These are phyloP conservation scores for Misgurnus anguillicaudatus DNA, from an alignment of 2,113 vertebrate genomes.

Conservation along the genomic window DNA sequence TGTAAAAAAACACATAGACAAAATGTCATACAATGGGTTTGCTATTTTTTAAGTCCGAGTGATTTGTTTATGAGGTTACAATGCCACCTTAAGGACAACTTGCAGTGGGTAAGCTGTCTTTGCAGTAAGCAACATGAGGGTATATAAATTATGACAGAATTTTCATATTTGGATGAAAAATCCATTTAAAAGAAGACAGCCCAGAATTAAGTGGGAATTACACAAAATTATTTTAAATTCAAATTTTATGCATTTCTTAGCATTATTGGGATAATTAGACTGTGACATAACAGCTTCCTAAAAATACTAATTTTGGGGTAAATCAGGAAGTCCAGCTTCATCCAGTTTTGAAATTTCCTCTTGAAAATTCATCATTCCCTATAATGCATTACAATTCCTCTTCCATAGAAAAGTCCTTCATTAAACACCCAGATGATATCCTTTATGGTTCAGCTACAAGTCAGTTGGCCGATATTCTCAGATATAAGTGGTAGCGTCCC, in stretches of 20 bases:
- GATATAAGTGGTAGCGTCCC: constrained; percentile 63
- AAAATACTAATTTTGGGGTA: too few relatives aligned
- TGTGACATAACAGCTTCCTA: too few relatives aligned
- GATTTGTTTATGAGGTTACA: neutral
- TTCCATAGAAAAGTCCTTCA: neutral
- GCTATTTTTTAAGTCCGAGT: neutral
- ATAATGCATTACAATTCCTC: neutral
- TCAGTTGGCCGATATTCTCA: constrained; percentile 63
- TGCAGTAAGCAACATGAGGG: neutral
- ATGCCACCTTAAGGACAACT: neutral
- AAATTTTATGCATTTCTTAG: too few relatives aligned
- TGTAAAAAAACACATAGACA: neutral
- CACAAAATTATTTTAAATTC: too few relatives aligned
- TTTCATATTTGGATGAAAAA: too few relatives aligned
- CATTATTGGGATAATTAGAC: too few relatives aligned
- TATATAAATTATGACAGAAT: too few relatives aligned
- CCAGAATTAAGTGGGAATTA: too few relatives aligned
- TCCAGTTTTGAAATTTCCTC: neutral
- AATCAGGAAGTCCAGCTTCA: neutral
- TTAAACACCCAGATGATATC: neutral
- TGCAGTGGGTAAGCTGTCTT: neutral
- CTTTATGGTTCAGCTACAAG: constrained; percentile 15
- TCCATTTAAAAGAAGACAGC: too few relatives aligned
- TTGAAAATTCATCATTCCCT: neutral
- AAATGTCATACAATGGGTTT: neutral